Evolutionary conservation across 2,113 vertebrate species (phyloP), one percentile per base, ranked within the genome.

Genomic region (Ramphastos sulfuratus): DNA sequence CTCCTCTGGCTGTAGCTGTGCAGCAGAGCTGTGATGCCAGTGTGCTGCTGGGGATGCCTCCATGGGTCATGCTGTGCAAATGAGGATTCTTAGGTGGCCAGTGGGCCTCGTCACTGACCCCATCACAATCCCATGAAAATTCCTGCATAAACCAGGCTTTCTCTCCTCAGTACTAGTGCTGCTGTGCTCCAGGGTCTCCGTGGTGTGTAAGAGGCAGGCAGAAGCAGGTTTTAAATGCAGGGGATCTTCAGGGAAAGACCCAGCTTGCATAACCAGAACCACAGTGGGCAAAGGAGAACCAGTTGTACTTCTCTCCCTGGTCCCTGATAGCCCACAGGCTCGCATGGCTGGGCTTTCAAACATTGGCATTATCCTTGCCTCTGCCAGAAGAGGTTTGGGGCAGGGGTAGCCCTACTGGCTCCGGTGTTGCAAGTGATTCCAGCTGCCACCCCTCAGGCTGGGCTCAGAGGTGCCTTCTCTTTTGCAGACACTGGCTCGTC

Each of bases 401-500:
- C 24, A 33, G 25, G 7, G 30, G 19, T 30, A 50, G 15, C 39
- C 58, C 31, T 28, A 1, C 12, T 42, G n/a, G 18, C 28, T 82
- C 12, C 35, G 3, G 30, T 42, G 28, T 66, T 63, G 67, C 52
- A 76, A 56, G 31, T 59, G n/a, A 28, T 52, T 39, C n/a, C 46
- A 48, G 64, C 28, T 92, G 80, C 73, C 28, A 6, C 11, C 12
- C 7, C 16, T 77, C 64, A 66, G 55, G 76, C 4, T 69, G 48
- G 54, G 33, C 73, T 90, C 65, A 88, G 17, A 74, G 31, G 12
- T 67, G 3, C 16, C 73, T 66, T 76, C 92, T 97, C 59, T 97
- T 90, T 96, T 79, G 7, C 92, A 99, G 99, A 99, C 96, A 87
- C 97, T 99, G 96, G 98, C 99, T 61, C 98, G 98, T 78, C 98